These are phyloP conservation scores for Sminthurinus aureus DNA, from an alignment of 2,888 invertebrate genomes.

Conservation along the genomic window DNA sequence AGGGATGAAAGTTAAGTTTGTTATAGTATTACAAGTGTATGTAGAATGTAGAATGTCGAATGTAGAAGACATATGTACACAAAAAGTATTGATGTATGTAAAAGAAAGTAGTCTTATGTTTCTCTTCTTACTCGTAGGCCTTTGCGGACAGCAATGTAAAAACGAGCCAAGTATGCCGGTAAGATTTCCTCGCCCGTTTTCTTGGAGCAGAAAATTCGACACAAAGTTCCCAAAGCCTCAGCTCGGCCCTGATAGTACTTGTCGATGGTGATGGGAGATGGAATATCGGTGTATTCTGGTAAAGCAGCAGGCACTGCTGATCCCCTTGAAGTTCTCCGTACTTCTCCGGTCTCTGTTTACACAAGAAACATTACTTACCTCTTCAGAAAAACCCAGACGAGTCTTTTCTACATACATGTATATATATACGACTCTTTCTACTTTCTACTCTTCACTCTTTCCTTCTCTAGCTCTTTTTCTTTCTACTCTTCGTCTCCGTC, in stretches of 20 bases:
- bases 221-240: constrained; percentile 93
- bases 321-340: constrained; percentile 56
- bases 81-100: too few species aligned
- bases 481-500: not conserved
- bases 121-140: constrained; percentile 72
- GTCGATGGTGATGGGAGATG: constrained; percentile 75
- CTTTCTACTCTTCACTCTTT: not conserved
- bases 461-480: constrained; percentile 4
- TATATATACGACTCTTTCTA: too few species aligned
- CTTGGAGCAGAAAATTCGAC: constrained; percentile 94
- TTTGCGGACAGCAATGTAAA: constrained; percentile 89
- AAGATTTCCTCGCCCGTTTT: constrained; percentile 93
- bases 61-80: not conserved
- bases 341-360: constrained; percentile 45
- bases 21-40: not conserved
- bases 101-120: constrained; percentile 7
- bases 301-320: constrained; percentile 69
- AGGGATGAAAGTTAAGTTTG: not conserved
- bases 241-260: constrained; percentile 79
- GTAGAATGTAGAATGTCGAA: not conserved
- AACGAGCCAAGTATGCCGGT: constrained; percentile 89
- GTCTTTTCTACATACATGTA: not conserved
- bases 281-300: constrained; percentile 73
- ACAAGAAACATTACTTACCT: constrained; percentile 15
- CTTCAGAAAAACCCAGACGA: constrained; percentile 2